A percentile compares a stretch with the other conserved stretches of the same genome.
Conservation (phyloP, 2,113 vertebrate genomes). For the Toxostoma redivivum region DNA sequence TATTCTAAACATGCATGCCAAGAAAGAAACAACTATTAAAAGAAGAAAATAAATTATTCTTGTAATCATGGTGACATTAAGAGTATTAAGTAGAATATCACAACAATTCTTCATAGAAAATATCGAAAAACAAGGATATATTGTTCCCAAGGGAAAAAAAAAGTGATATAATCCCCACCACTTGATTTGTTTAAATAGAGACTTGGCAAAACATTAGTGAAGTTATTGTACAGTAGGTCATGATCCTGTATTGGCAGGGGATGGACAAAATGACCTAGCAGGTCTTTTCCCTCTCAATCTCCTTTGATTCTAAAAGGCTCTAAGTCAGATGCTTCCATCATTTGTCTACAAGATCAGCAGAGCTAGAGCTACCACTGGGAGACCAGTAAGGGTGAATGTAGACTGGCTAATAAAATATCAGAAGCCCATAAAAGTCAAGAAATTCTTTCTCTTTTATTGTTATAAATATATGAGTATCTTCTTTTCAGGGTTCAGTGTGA, state of each 20-base stretch:
- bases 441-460: constrained; percentile 14
- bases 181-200: constrained; percentile 52
- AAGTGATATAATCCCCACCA: neutral
- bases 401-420: constrained; percentile 42
- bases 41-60: neutral
- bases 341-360: constrained; percentile 44
- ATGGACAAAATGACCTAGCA: constrained; percentile 54
- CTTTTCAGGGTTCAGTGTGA: neutral
- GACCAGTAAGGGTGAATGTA: neutral
- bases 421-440: constrained; percentile 11
- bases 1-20: neutral
- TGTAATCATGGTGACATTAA: neutral
- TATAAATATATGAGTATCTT: constrained; percentile 35
- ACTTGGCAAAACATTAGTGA: constrained; percentile 51
- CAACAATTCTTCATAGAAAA: neutral
- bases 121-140: neutral
- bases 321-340: constrained; percentile 50
- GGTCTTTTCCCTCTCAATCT: constrained; percentile 26
- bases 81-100: neutral
- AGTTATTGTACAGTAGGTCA: constrained; percentile 55
- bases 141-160: neutral
- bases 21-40: neutral
- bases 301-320: constrained; percentile 59
- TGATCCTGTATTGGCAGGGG: constrained; percentile 59
- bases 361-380: constrained; percentile 27